Conservation (phyloP, 1,140 invertebrate genomes). For the Drosophila sechellia region DNA sequence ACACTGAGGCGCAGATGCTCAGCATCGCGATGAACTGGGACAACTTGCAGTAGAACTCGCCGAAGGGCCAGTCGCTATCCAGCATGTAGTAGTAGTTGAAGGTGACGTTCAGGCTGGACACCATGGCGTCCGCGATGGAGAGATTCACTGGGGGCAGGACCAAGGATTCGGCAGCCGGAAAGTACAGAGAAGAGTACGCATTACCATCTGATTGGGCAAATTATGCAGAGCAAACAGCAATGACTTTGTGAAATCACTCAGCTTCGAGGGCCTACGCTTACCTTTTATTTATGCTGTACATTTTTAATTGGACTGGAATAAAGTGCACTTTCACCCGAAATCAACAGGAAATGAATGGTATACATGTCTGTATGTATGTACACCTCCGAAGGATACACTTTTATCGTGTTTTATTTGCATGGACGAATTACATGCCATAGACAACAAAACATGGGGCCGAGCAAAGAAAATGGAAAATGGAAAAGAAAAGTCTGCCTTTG, state of each 20-base stretch:
- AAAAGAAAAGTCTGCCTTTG: slow-evolving; percentile 52
- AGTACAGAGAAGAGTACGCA: slow-evolving; percentile 29
- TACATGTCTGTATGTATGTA: slow-evolving; percentile 4
- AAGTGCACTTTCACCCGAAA: slow-evolving; percentile 46
- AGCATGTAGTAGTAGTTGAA: slow-evolving; percentile 98
- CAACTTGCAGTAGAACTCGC: slow-evolving; percentile 96
- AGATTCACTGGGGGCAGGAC: slow-evolving; percentile 90
- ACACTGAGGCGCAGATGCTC: slow-evolving; percentile 96
- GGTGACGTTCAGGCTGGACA: slow-evolving; percentile 96
- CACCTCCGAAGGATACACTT: slow-evolving; percentile 28
- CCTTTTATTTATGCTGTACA: slow-evolving; percentile 68
- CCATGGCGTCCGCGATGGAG: slow-evolving; percentile 96
- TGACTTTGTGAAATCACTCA: slow-evolving; percentile 37
- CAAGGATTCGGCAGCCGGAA: background rate
- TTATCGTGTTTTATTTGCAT: slow-evolving; percentile 59
- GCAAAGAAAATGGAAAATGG: slow-evolving; percentile 13
- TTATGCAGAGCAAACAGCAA: slow-evolving; percentile 47
- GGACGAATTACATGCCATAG: slow-evolving; percentile 63
- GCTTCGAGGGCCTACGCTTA: slow-evolving; percentile 14
- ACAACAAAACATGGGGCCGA: slow-evolving; percentile 4
- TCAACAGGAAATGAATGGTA: slow-evolving; percentile 19
- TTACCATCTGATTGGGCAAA: slow-evolving; percentile 33
- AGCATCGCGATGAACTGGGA: slow-evolving; percentile 96
- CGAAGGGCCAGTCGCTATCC: slow-evolving; percentile 96
- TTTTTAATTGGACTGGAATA: slow-evolving; percentile 63